Evolutionary conservation across 2,113 vertebrate genomes (phyloP).

Genomic region (Cairina moschata): DNA sequence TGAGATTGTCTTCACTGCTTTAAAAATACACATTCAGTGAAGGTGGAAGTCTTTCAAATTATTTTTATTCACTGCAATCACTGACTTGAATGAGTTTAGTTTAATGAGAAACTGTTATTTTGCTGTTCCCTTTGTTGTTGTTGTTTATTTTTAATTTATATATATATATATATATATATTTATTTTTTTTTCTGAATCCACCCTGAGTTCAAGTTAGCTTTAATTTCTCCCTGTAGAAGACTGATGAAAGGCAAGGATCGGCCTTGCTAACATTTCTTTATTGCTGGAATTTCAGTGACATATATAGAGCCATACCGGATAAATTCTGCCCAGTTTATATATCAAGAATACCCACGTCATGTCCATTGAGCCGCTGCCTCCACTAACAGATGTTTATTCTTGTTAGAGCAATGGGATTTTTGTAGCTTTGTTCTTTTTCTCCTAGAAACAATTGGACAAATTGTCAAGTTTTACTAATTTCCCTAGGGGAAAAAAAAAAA

Average conservation of each 20-base stretch:
- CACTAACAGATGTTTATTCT: neutral
- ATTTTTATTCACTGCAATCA: neutral
- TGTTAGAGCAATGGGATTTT: neutral
- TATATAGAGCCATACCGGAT: neutral
- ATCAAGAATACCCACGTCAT: neutral
- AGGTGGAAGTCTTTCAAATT: conserved; percentile 13
- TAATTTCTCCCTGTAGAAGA: conserved; percentile 49
- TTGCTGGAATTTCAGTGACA: conserved; percentile 19
- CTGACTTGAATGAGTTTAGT: neutral
- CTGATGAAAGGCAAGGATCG: conserved; percentile 67
- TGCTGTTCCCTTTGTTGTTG: neutral
- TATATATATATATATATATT: too few species aligned
- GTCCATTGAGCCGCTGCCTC: neutral
- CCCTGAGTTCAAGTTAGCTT: conserved; percentile 63
- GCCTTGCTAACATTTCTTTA: conserved; percentile 60
- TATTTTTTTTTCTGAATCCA: conserved; percentile 44
- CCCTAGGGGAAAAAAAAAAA: neutral
- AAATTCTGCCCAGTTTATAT: neutral
- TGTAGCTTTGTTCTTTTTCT: neutral
- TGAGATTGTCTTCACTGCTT: neutral
- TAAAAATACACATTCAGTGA: conserved; percentile 15
- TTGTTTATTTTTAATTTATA: too few species aligned
- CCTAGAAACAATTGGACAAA: neutral
- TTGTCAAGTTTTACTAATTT: conserved; percentile 8
- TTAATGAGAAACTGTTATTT: conserved; percentile 31